Base-by-base conservation (phyloP, 2,888 invertebrate species). In the Ceriagrion tenellum region DNA sequence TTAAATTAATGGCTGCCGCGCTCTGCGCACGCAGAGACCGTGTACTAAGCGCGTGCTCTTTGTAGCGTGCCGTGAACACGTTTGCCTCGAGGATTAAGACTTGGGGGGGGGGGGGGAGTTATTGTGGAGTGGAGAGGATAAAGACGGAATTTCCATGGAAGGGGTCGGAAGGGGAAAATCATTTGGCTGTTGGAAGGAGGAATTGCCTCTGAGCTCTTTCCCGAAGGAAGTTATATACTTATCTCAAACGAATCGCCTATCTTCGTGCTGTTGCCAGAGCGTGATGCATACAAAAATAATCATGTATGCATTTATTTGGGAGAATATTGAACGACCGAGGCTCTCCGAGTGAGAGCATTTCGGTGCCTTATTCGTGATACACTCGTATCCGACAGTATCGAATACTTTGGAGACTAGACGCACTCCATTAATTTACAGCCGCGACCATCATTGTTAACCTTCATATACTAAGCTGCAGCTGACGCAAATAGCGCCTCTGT, bases 1-100 rank as follows among this genome's bases (percentile, higher is more conserved):
- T 93, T 93, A 93, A 93, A 93, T 93, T 93, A 93, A 93, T 93
- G 63, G 74, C 69, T 47, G 69, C 35, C 74, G 69, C n/a, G 93
- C 69, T 47, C 47, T 47, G 69, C 40, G 93, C 93, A 93, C 81
- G 81, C 81, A 35, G 81, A n/a, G 35, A 35, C 30, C n/a, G 47
- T 59, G 59, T 59, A 20, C 16, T 20, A 8, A 18, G 47, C 40
- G 69, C 93, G 69, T 74, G 93, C 93, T 59, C 20, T 93, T 74
- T 74, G 93, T 74, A 20, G 69, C 93, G 63, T 93, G 93, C 47
- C 69, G 74, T 74, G 93, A 35, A 47, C 69, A 55, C 55, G 89
- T 26, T 89, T 26, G 55, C 55, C n/a, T 55, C 55, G 55, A 55
- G 93, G 93, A n/a, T 26, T 47, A 47, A 93, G 93, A 74, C 63